Evolutionary conservation across 2,113 vertebrate genomes (phyloP).

Genomic region (Grammomys dolichurus): DNA sequence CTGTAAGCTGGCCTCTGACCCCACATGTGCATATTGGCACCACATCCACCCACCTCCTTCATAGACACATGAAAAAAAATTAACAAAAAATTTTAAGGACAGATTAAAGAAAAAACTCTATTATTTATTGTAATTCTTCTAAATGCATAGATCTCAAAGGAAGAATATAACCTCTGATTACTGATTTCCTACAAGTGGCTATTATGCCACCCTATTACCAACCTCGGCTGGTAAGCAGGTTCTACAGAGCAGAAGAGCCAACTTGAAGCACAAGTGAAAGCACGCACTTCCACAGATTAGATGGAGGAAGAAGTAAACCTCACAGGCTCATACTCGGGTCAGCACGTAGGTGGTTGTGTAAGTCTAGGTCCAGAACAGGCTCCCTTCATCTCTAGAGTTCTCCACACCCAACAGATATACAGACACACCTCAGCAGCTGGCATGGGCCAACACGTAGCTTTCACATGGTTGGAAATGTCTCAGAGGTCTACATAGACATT

Average conservation of each 20-base stretch:
- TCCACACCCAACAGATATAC: slow-evolving; percentile 70
- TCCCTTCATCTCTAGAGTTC: slow-evolving; percentile 56
- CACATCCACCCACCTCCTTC: neutral
- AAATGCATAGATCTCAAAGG: neutral
- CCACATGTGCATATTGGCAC: neutral
- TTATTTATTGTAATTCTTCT: slow-evolving; percentile 21
- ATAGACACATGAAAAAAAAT: neutral
- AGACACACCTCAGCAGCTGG: slow-evolving; percentile 72
- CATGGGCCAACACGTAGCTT: slow-evolving; percentile 63
- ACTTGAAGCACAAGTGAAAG: slow-evolving; percentile 7
- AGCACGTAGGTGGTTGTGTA: slow-evolving; percentile 58
- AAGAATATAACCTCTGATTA: slow-evolving; percentile 18
- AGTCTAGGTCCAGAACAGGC: slow-evolving; percentile 55
- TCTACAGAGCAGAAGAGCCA: neutral
- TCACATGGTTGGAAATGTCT: slow-evolving; percentile 52
- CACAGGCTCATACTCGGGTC: slow-evolving; percentile 46
- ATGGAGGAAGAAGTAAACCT: slow-evolving; percentile 47
- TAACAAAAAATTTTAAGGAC: neutral
- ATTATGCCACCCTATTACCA: neutral
- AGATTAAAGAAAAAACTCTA: neutral
- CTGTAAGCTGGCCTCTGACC: neutral
- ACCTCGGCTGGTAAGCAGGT: neutral
- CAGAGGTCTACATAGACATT: neutral
- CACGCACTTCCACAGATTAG: slow-evolving; percentile 32
- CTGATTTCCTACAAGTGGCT: slow-evolving; percentile 28